These are phyloP conservation scores for Andricus curvator DNA, from an alignment of 2,888 invertebrate genomes.

Conservation along the genomic window DNA sequence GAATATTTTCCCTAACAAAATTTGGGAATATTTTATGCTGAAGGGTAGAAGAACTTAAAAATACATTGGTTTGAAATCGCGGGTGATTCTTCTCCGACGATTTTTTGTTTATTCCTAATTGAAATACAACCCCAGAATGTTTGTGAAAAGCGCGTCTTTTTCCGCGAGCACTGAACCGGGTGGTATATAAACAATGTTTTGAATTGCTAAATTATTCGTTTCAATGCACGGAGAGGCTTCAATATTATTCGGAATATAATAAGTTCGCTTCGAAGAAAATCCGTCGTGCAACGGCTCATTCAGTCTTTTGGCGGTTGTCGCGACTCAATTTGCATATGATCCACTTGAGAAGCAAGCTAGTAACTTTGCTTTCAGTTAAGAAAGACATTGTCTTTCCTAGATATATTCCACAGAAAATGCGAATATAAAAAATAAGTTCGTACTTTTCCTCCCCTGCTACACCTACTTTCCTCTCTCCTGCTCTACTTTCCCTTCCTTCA, in stretches of 20 bases:
- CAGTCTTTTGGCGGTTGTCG: slow-evolving; percentile 14
- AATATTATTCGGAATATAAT: slow-evolving; percentile 32
- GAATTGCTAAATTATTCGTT: slow-evolving; percentile 30
- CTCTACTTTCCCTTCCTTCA: too few species aligned
- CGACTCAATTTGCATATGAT: slow-evolving; percentile 27
- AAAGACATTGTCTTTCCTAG: neutral
- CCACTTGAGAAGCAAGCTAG: slow-evolving; percentile 25
- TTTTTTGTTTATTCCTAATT: neutral
- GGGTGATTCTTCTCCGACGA: neutral
- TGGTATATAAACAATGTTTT: neutral
- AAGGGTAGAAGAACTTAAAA: too few species aligned
- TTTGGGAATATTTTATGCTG: too few species aligned
- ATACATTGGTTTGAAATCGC: neutral
- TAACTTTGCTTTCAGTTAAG: slow-evolving; percentile 5
- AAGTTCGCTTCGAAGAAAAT: slow-evolving; percentile 1
- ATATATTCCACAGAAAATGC: too few species aligned
- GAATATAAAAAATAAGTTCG: too few species aligned
- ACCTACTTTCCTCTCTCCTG: too few species aligned
- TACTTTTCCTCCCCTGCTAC: too few species aligned
- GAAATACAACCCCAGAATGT: neutral
- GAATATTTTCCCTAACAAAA: too few species aligned
- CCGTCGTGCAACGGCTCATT: neutral
- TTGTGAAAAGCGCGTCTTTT: neutral
- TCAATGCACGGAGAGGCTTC: neutral
- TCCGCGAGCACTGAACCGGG: neutral